phyloP scores from a whole-genome alignment of 2,113 vertebrate genomes.

The Anthoscopus minutus region DNA sequence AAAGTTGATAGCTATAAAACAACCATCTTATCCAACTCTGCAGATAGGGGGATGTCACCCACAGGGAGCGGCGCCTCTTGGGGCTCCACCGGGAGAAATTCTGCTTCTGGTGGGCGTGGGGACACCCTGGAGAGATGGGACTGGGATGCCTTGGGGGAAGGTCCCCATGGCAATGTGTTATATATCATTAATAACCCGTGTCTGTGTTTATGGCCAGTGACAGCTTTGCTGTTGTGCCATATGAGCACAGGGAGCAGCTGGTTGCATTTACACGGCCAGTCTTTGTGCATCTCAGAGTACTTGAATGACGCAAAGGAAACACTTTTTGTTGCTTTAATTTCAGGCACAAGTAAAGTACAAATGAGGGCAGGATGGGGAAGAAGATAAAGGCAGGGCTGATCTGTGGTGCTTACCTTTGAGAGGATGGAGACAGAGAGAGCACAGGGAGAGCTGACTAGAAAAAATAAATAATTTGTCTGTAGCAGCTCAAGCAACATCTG shows the following conservation, averaged over 20 bases:
- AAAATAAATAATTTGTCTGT: not conserved
- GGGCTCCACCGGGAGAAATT: not conserved
- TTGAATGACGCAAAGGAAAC: not conserved
- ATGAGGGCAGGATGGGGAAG: not conserved
- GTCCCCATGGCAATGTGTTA: not conserved
- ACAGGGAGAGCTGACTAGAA: not conserved
- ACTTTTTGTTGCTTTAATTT: not conserved
- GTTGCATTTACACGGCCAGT: not conserved
- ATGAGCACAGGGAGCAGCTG: not conserved
- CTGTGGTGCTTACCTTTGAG: not conserved
- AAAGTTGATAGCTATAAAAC: not conserved
- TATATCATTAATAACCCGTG: not conserved
- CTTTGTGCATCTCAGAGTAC: not conserved
- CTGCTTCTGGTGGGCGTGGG: not conserved
- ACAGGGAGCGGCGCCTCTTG: fast-evolving
- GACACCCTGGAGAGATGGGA: not conserved
- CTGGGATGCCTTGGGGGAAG: not conserved
- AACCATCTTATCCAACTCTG: not conserved
- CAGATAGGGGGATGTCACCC: not conserved
- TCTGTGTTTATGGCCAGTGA: not conserved
- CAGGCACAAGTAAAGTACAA: not conserved
- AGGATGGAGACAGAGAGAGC: not conserved
- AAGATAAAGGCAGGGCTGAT: not conserved
- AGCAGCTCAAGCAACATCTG: constrained; percentile 26
- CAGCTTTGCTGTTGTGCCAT: constrained; percentile 10